A percentile compares a stretch with the other conserved stretches of the same genome.
Conservation (phyloP, 2,888 invertebrate genomes). For the Nebria brevicollis region DNA sequence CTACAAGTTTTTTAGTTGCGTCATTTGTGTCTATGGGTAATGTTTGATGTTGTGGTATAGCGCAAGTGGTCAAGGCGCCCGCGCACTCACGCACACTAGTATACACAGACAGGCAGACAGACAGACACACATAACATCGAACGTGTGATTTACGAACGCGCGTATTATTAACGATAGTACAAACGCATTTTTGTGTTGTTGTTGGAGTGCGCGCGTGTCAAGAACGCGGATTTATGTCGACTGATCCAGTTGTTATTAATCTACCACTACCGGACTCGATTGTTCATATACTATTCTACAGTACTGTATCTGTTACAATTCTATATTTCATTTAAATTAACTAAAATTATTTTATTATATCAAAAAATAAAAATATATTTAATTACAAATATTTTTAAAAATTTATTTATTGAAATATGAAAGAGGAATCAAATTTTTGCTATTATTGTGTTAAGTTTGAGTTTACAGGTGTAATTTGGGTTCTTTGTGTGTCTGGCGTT, state of each 20-base stretch:
- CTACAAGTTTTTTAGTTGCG: neutral
- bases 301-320: neutral
- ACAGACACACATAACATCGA: neutral
- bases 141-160: slow-evolving; percentile 23
- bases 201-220: slow-evolving; percentile 15
- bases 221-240: slow-evolving; percentile 18
- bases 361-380: neutral
- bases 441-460: too few species aligned
- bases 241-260: slow-evolving; percentile 18
- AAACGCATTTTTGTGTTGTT: slow-evolving; percentile 25
- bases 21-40: neutral
- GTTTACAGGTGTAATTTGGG: too few species aligned
- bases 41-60: neutral
- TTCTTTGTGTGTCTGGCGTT: too few species aligned
- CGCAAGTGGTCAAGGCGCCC: neutral
- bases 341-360: neutral
- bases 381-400: too few species aligned
- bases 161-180: slow-evolving; percentile 27
- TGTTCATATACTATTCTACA: neutral
- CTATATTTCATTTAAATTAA: neutral
- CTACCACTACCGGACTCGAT: slow-evolving; percentile 11
- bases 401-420: too few species aligned
- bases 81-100: neutral
- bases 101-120: neutral
- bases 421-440: too few species aligned